Conservation (phyloP, 2,888 invertebrate genomes). For the Andrena minutula region DNA sequence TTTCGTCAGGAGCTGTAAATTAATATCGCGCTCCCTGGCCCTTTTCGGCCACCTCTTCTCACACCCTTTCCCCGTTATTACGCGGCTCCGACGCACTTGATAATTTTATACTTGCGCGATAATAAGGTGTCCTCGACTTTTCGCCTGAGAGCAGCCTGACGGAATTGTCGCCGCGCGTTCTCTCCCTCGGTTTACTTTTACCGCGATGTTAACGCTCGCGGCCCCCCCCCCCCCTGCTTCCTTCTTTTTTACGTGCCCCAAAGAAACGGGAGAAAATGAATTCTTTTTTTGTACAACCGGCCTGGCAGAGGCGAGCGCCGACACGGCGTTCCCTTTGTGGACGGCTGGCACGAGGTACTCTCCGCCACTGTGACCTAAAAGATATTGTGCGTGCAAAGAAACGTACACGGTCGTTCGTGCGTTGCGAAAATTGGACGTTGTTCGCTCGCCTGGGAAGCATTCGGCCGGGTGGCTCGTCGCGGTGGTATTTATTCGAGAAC, state of each 20-base stretch:
- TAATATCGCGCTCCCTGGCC: constrained; percentile 37
- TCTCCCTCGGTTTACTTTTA: constrained; percentile 3
- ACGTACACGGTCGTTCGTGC: constrained; percentile 27
- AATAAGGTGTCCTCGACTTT: constrained; percentile 30
- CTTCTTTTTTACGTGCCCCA: background rate
- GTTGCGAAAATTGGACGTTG: constrained; percentile 30
- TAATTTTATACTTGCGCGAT: constrained; percentile 32
- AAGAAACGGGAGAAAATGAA: background rate
- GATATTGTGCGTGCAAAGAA: constrained; percentile 23
- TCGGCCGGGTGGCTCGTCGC: constrained; percentile 1
- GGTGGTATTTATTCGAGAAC: constrained; percentile 43
- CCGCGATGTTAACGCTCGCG: background rate
- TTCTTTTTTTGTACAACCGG: constrained; percentile 13
- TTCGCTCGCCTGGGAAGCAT: constrained; percentile 11
- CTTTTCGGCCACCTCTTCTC: constrained; percentile 3
- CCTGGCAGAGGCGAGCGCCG: background rate
- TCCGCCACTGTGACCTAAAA: constrained; percentile 18
- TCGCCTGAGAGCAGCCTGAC: background rate
- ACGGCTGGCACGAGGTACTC: background rate
- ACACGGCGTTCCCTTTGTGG: background rate
- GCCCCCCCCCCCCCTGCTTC: no score
- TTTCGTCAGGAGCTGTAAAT: constrained; percentile 61
- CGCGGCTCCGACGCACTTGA: constrained; percentile 15
- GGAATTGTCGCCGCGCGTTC: constrained; percentile 8
- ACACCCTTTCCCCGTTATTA: background rate